Percentiles rank a stretch among this genome's conserved stretches.
These are phyloP conservation scores for Cossypha heuglini DNA, from an alignment of 2,797 vertebrate species.

Conservation along the genomic window DNA sequence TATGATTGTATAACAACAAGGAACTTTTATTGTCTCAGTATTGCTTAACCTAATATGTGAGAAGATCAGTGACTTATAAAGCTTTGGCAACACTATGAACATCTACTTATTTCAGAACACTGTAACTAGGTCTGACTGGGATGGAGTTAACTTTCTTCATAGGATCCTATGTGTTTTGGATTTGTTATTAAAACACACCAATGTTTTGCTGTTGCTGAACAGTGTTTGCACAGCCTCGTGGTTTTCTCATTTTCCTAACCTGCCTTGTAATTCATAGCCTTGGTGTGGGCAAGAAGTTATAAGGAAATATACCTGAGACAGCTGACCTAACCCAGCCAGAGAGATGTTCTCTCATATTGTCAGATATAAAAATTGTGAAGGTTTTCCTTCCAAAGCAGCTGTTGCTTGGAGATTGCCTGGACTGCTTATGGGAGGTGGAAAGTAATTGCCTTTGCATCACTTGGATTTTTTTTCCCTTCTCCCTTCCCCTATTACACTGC, in stretches of 20 bases:
- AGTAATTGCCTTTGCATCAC: neutral
- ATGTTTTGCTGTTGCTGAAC: neutral
- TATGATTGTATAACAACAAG: neutral
- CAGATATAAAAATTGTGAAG: neutral
- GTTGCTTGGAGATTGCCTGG: neutral
- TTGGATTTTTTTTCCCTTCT: neutral
- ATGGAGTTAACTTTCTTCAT: neutral
- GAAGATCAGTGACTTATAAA: neutral
- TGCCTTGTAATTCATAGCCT: neutral
- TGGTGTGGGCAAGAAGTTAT: neutral
- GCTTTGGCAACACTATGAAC: neutral
- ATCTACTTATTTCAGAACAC: neutral
- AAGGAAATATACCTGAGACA: neutral
- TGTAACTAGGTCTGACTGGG: neutral
- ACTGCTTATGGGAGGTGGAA: neutral
- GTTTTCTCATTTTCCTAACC: neutral
- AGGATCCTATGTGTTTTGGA: neutral
- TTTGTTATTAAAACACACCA: neutral
- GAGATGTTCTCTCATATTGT: neutral
- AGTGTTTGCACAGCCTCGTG: neutral
- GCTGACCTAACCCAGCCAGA: neutral
- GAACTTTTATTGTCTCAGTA: neutral
- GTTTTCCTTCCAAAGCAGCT: neutral
- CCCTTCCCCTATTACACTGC: neutral
- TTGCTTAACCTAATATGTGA: neutral